phyloP scores from a whole-genome alignment of 2,113 vertebrate genomes.

The Onychostruthus taczanowskii region DNA sequence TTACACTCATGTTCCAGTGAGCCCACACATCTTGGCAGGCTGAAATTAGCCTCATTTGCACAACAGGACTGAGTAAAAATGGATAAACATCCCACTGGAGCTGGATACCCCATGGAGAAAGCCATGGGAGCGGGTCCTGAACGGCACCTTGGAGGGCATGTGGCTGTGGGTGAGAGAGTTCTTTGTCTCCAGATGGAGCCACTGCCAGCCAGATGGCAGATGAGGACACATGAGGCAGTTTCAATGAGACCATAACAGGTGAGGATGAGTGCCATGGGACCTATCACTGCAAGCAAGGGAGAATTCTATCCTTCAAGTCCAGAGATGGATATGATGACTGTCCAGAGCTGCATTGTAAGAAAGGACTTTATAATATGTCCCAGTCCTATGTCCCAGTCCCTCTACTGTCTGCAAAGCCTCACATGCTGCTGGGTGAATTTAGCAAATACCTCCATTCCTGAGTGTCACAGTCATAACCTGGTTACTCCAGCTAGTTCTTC shows the following conservation, averaged over 20 bases:
- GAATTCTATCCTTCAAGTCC: not conserved
- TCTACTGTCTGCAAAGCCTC: not conserved
- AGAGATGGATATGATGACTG: not conserved
- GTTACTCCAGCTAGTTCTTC: not conserved
- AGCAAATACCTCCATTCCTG: not conserved
- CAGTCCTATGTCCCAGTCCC: not conserved
- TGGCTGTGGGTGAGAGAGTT: not conserved
- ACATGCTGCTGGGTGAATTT: not conserved
- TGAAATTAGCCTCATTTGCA: constrained; percentile 20
- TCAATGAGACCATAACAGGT: not conserved
- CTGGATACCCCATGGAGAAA: not conserved
- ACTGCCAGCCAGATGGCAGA: not conserved
- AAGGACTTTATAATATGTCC: not conserved
- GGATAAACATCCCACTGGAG: not conserved
- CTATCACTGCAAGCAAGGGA: not conserved
- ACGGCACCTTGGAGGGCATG: accelerated
- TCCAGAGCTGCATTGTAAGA: not conserved
- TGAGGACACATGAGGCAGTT: not conserved
- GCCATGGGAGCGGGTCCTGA: not conserved
- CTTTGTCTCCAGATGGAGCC: not conserved
- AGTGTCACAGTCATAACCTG: not conserved
- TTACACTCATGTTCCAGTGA: not conserved
- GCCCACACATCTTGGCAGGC: not conserved
- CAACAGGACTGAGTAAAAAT: not conserved
- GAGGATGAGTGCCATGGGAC: not conserved